Evolutionary conservation across 2,888 invertebrate genomes (phyloP).

Genomic region (Oxyteleia sp.): DNA sequence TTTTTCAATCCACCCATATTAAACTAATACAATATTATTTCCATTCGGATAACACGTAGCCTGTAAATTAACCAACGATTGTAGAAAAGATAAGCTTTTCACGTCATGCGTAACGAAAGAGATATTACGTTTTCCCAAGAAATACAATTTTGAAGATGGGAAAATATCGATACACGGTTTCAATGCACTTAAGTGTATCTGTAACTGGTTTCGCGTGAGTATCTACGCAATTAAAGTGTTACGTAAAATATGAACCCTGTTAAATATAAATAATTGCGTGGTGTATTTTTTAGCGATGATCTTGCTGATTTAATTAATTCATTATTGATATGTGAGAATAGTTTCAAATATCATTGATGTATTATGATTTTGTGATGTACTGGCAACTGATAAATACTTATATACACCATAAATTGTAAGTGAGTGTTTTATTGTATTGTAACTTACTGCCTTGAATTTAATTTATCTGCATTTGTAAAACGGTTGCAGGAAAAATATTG

Average conservation of each 20-base stretch:
- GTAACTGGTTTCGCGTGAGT: slow-evolving; percentile 1
- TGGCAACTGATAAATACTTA: too few relatives aligned
- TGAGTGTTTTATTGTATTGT: too few relatives aligned
- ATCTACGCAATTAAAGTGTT: slow-evolving; percentile 8
- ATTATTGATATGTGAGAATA: background rate
- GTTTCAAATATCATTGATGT: background rate
- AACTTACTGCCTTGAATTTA: too few relatives aligned
- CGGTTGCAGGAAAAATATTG: too few relatives aligned
- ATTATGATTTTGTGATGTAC: background rate
- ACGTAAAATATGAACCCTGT: slow-evolving; percentile 8
- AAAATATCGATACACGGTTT: slow-evolving; percentile 9
- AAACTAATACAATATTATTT: slow-evolving; percentile 8
- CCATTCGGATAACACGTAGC: background rate
- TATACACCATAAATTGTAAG: too few relatives aligned
- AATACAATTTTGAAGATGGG: slow-evolving; percentile 18
- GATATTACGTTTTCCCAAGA: slow-evolving; percentile 8
- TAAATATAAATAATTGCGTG: slow-evolving; percentile 7
- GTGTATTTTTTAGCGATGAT: background rate
- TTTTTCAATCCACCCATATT: background rate
- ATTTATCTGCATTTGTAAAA: too few relatives aligned
- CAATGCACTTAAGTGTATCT: slow-evolving; percentile 1
- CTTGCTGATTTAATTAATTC: background rate
- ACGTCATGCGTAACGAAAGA: slow-evolving; percentile 15
- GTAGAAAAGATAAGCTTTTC: slow-evolving; percentile 4
- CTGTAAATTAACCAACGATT: slow-evolving; percentile 2